These are phyloP conservation scores for Epinephelus lanceolatus DNA, from an alignment of 2,113 vertebrate species.

Conservation along the genomic window DNA sequence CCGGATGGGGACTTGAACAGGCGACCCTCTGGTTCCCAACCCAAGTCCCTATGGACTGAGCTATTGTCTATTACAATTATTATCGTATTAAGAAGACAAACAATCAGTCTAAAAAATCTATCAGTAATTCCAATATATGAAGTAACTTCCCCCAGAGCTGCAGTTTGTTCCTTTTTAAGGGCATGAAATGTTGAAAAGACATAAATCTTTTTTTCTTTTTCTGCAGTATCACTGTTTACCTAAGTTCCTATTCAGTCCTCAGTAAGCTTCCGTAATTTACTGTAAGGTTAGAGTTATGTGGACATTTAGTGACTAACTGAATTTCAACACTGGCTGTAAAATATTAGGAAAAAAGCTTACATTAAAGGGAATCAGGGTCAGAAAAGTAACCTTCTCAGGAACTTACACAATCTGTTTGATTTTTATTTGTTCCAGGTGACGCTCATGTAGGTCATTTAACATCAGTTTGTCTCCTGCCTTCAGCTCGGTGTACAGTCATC, in stretches of 20 bases:
- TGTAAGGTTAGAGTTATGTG: not conserved
- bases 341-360: not conserved
- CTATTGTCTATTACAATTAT: too few species aligned
- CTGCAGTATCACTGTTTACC: slow-evolving; percentile 23
- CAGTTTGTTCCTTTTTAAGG: slow-evolving; percentile 50
- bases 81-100: too few species aligned
- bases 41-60: too few species aligned
- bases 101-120: not conserved
- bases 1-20: too few species aligned
- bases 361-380: not conserved
- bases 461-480: not conserved
- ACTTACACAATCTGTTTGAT: not conserved
- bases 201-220: not conserved
- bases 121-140: slow-evolving; percentile 15
- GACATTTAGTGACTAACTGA: slow-evolving; percentile 9
- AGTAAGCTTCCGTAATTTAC: slow-evolving; percentile 2
- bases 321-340: slow-evolving; percentile 2
- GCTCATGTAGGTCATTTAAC: not conserved
- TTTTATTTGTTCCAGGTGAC: not conserved
- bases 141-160: not conserved
- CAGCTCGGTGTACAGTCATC: slow-evolving; percentile 8
- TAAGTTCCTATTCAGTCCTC: not conserved
- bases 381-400: not conserved
- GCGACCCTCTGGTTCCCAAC: too few species aligned
- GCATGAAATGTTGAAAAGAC: slow-evolving; percentile 23